Evolutionary conservation across 2,797 vertebrate genomes (phyloP).

Genomic region (Catharus ustulatus): DNA sequence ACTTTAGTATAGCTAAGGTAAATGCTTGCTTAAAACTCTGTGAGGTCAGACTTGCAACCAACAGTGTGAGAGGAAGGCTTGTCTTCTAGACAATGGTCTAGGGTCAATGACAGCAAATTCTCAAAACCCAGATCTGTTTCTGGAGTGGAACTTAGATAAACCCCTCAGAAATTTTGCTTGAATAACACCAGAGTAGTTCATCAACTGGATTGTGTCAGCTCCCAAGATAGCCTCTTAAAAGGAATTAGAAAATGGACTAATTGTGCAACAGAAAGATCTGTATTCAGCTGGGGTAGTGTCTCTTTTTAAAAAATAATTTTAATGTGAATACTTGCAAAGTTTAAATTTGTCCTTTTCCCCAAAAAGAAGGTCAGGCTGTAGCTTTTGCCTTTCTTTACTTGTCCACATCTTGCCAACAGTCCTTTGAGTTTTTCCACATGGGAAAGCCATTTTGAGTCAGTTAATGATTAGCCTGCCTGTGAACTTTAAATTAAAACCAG

Average conservation of each 20-base stretch:
- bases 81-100: neutral
- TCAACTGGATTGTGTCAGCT: neutral
- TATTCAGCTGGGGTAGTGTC: neutral
- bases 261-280: neutral
- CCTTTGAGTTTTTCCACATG: neutral
- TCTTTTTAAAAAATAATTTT: neutral
- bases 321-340: neutral
- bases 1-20: neutral
- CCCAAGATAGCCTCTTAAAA: neutral
- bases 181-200: neutral
- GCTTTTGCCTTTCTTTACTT: neutral
- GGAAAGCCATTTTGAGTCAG: neutral
- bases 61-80: neutral
- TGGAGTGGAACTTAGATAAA: neutral
- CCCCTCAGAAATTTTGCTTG: neutral
- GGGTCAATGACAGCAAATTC: neutral
- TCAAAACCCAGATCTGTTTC: neutral
- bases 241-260: neutral
- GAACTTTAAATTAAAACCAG: constrained; percentile 60
- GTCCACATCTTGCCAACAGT: neutral
- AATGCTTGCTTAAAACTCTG: neutral
- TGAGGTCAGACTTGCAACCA: neutral
- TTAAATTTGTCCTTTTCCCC: neutral
- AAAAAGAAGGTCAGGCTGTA: neutral
- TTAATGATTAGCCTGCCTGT: constrained; percentile 35